These are phyloP conservation scores for Hypercompe scribonia DNA, from an alignment of 2,888 invertebrate genomes.

Conservation along the genomic window DNA sequence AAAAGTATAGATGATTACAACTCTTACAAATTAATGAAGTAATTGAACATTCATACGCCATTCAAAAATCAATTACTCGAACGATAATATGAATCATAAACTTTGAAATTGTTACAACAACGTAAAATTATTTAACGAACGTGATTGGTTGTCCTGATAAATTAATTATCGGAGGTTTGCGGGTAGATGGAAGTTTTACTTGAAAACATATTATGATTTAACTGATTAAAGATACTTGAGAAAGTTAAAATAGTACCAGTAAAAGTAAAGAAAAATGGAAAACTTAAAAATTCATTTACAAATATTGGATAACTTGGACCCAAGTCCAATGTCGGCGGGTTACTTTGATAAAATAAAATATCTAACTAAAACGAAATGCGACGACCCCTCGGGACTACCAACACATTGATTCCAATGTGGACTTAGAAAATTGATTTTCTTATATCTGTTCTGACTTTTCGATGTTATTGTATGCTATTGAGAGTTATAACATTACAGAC, in stretches of 20 bases:
- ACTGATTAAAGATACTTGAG: neutral
- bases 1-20: too few relatives aligned
- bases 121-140: neutral
- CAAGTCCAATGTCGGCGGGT: neutral
- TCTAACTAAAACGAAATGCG: neutral
- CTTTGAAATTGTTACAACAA: neutral
- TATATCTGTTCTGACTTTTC: conserved; percentile 1
- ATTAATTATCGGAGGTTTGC: neutral
- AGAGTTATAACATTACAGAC: neutral
- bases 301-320: neutral
- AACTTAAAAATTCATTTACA: neutral
- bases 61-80: conserved; percentile 8
- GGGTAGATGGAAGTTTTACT: neutral
- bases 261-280: neutral
- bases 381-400: neutral
- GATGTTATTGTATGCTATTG: neutral
- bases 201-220: neutral
- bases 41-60: conserved; percentile 3
- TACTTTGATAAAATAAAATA: neutral
- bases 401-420: neutral
- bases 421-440: neutral
- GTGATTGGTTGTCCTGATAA: neutral
- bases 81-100: neutral
- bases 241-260: neutral
- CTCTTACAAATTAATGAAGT: neutral